Conservation (phyloP, 2,888 invertebrate species). For the Synanthedon formicaeformis region DNA sequence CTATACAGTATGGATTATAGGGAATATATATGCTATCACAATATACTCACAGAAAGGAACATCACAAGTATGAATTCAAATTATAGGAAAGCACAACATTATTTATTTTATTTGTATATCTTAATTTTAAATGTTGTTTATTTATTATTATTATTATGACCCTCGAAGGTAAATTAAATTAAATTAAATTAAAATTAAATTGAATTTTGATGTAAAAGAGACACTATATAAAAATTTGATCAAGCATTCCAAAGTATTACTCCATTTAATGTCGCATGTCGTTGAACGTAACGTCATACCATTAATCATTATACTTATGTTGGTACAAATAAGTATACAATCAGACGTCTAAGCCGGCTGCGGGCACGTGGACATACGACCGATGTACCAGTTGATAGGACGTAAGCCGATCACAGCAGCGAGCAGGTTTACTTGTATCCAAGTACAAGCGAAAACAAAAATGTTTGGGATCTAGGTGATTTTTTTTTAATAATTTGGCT, state of each 20-base stretch:
- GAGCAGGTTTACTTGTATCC: constrained; percentile 31
- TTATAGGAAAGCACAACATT: too few species aligned
- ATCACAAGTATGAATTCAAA: too few species aligned
- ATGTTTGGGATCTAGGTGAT: neutral
- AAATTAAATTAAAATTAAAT: too few species aligned
- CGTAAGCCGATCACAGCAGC: constrained; percentile 47
- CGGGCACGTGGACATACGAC: constrained; percentile 44
- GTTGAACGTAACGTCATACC: constrained; percentile 26
- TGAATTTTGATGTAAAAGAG: too few species aligned
- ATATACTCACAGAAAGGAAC: too few species aligned
- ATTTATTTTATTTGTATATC: too few species aligned
- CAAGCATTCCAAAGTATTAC: neutral
- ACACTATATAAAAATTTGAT: neutral
- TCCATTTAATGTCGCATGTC: constrained; percentile 13
- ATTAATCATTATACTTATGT: constrained; percentile 10
- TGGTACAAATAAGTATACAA: constrained; percentile 38
- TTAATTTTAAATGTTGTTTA: too few species aligned
- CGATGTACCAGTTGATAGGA: constrained; percentile 29
- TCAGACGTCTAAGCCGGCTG: constrained; percentile 35
- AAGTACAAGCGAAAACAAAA: constrained; percentile 16
- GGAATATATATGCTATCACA: too few species aligned
- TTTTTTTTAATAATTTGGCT: too few species aligned
- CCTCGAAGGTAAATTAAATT: too few species aligned
- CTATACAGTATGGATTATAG: too few species aligned
- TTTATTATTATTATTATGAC: too few species aligned